phyloP scores from a whole-genome alignment of 2,888 invertebrate species.

The Alviniconcha strummeri region DNA sequence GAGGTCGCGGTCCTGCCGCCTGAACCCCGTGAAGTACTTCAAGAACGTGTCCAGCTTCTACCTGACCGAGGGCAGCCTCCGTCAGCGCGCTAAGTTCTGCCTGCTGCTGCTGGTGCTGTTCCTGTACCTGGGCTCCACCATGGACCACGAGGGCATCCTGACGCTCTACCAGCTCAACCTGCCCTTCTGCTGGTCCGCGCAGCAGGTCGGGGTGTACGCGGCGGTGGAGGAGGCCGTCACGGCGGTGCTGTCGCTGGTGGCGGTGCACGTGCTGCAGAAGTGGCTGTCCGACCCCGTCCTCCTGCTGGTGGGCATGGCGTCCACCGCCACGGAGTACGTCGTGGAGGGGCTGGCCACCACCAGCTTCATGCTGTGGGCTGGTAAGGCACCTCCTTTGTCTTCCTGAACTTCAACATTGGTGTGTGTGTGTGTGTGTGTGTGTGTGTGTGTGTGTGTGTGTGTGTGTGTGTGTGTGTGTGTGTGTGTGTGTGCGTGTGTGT shows the following conservation, averaged over 20 bases:
- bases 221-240: conserved; percentile 36
- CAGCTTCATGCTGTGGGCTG: neutral
- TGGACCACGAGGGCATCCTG: conserved; percentile 44
- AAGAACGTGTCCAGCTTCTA: conserved; percentile 40
- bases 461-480: neutral
- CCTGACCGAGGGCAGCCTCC: conserved; percentile 36
- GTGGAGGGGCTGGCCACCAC: neutral
- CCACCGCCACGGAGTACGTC: neutral
- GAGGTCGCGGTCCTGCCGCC: conserved; percentile 24
- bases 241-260: conserved; percentile 38
- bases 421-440: neutral
- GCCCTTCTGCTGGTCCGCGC: conserved; percentile 52
- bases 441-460: neutral
- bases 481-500: no score
- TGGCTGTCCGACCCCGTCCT: conserved; percentile 46
- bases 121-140: conserved; percentile 30
- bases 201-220: conserved; percentile 44
- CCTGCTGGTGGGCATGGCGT: conserved; percentile 2
- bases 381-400: neutral
- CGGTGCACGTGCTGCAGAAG: conserved; percentile 45
- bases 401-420: neutral
- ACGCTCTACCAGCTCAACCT: conserved; percentile 45
- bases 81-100: neutral
- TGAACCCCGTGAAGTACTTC: conserved; percentile 27
- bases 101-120: neutral